phyloP scores from a whole-genome alignment of 2,888 invertebrate species.

The Agrochola litura region DNA sequence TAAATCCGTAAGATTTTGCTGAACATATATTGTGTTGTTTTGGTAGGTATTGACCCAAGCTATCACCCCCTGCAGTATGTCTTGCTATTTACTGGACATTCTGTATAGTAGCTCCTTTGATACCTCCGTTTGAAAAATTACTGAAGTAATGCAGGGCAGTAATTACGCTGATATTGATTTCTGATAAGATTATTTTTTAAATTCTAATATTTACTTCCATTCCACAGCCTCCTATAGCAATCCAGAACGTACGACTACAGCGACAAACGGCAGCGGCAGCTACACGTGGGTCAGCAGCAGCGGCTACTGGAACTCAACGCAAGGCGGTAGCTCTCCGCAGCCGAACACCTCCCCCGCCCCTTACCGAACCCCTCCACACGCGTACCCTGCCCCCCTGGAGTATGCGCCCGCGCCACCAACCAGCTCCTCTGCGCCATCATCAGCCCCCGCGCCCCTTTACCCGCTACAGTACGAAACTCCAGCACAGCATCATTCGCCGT shows the following conservation, averaged over 20 bases:
- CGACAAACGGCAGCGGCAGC: conserved; percentile 81
- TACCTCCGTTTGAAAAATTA: background rate
- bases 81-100: no score
- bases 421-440: conserved; percentile 76
- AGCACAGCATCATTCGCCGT: conserved; percentile 85
- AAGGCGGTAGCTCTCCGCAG: conserved; percentile 85
- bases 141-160: no score
- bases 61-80: no score
- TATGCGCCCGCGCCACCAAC: conserved; percentile 83
- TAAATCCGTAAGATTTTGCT: no score
- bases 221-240: conserved; percentile 83
- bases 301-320: conserved; percentile 84
- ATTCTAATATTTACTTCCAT: background rate
- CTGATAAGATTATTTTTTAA: background rate
- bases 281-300: conserved; percentile 86
- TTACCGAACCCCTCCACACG: conserved; percentile 87
- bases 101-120: no score
- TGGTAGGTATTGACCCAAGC: no score
- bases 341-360: conserved; percentile 84
- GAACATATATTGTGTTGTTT: no score
- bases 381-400: conserved; percentile 85
- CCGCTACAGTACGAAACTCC: conserved; percentile 86
- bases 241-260: conserved; percentile 80
- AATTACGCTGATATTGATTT: background rate
- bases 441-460: conserved; percentile 84